These are phyloP conservation scores for Halesus radiatus DNA, from an alignment of 1,140 invertebrate genomes.

Conservation along the genomic window DNA sequence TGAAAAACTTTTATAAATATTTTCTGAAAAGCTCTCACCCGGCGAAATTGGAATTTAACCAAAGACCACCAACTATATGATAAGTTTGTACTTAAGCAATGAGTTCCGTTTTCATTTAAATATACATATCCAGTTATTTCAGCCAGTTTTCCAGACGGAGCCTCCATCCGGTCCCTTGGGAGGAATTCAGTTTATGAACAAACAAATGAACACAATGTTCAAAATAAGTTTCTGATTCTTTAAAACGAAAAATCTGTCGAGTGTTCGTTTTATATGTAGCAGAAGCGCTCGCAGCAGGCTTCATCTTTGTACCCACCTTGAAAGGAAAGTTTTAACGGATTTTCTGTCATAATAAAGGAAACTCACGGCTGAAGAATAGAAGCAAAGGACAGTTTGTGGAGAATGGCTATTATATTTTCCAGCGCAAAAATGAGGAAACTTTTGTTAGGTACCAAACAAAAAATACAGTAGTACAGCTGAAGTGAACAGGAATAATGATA, in stretches of 20 bases:
- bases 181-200: slow-evolving; percentile 8
- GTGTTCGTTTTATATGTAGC: neutral
- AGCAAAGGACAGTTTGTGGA: slow-evolving; percentile 40
- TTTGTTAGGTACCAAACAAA: slow-evolving; percentile 1
- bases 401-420: slow-evolving; percentile 47
- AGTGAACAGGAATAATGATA: slow-evolving; percentile 16
- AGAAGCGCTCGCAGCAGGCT: neutral
- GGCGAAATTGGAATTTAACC: too few species aligned
- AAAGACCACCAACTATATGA: too few species aligned
- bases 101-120: too few species aligned
- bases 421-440: slow-evolving; percentile 20
- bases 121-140: too few species aligned
- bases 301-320: slow-evolving; percentile 31
- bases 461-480: neutral
- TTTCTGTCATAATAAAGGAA: slow-evolving; percentile 48
- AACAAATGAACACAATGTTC: slow-evolving; percentile 27
- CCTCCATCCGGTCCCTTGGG: neutral
- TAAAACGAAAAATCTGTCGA: slow-evolving; percentile 17
- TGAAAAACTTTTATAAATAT: too few species aligned
- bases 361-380: slow-evolving; percentile 41
- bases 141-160: too few species aligned
- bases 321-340: slow-evolving; percentile 47
- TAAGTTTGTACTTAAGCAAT: too few species aligned
- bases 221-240: slow-evolving; percentile 7
- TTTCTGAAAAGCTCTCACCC: too few species aligned